Evolutionary conservation across 2,113 vertebrate species (phyloP).

Genomic region (Tympanuchus pallidicinctus): DNA sequence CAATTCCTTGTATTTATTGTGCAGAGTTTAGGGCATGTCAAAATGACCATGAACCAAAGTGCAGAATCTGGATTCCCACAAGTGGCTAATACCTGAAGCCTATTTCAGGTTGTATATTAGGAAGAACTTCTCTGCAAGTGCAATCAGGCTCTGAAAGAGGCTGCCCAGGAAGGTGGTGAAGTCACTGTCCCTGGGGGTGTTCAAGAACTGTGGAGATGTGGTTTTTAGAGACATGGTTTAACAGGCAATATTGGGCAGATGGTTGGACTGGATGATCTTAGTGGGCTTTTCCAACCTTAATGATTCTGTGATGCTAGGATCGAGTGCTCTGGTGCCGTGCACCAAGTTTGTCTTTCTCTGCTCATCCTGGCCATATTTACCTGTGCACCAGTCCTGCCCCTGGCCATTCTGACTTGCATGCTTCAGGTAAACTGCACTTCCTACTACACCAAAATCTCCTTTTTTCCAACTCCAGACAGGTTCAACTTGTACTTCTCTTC

Average conservation of each 20-base stretch:
- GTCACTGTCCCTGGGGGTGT: too few relatives aligned
- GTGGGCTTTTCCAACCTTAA: too few relatives aligned
- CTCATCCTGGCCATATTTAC: neutral
- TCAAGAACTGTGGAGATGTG: too few relatives aligned
- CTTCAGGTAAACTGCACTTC: neutral
- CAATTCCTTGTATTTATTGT: neutral
- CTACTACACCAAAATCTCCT: neutral
- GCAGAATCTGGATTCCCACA: neutral
- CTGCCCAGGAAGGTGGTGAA: too few relatives aligned
- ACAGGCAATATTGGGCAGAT: too few relatives aligned
- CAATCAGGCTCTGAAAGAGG: too few relatives aligned
- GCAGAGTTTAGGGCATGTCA: neutral
- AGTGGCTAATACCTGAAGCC: too few relatives aligned
- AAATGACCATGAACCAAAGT: neutral
- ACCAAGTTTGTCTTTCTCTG: neutral
- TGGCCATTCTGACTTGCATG: neutral
- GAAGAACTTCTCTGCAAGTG: too few relatives aligned
- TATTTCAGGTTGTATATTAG: too few relatives aligned
- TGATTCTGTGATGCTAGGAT: neutral
- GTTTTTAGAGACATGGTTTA: too few relatives aligned
- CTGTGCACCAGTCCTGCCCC: neutral
- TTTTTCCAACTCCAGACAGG: neutral
- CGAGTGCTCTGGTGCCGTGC: neutral
- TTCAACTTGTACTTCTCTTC: neutral
- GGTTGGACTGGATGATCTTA: too few relatives aligned